A percentile compares a stretch with the other conserved stretches of the same genome.
Conservation (phyloP, 2,113 vertebrate species). For the Herpetotheres cachinnans region DNA sequence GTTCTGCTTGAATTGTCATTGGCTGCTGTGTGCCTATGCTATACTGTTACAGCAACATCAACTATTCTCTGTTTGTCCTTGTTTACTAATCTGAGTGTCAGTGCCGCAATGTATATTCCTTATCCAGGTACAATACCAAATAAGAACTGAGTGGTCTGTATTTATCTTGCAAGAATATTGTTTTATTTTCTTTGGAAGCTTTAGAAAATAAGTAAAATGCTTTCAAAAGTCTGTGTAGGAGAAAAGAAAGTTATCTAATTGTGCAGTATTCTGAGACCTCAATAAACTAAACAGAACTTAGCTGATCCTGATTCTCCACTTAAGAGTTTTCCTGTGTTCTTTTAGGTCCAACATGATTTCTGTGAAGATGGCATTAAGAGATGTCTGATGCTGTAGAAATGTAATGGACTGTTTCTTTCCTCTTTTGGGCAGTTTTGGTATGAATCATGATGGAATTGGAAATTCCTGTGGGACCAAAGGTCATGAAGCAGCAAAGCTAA, state of each 20-base stretch:
- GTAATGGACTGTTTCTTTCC: slow-evolving; percentile 45
- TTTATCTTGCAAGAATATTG: not conserved
- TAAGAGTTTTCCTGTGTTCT: not conserved
- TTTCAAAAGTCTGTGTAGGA: not conserved
- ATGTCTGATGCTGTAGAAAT: slow-evolving; percentile 15
- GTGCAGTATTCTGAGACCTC: not conserved
- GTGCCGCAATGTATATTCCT: not conserved
- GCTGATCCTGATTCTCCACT: not conserved
- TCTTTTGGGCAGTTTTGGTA: slow-evolving; percentile 90
- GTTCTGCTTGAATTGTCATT: not conserved
- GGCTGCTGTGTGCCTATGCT: not conserved
- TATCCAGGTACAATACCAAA: not conserved
- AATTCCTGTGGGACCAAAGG: slow-evolving; percentile 98
- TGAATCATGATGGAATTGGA: slow-evolving; percentile 99
- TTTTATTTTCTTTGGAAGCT: not conserved
- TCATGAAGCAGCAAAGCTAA: slow-evolving; percentile 97
- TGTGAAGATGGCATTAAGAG: not conserved
- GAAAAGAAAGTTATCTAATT: not conserved
- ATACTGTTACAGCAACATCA: not conserved
- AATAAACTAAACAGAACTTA: not conserved
- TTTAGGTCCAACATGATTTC: not conserved
- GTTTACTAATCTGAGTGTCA: not conserved
- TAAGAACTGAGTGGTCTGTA: not conserved
- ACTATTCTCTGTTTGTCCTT: not conserved
- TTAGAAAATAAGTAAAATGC: not conserved